Base-by-base conservation (phyloP, 1,140 invertebrate species). In the Drosophila parabipectinata region DNA sequence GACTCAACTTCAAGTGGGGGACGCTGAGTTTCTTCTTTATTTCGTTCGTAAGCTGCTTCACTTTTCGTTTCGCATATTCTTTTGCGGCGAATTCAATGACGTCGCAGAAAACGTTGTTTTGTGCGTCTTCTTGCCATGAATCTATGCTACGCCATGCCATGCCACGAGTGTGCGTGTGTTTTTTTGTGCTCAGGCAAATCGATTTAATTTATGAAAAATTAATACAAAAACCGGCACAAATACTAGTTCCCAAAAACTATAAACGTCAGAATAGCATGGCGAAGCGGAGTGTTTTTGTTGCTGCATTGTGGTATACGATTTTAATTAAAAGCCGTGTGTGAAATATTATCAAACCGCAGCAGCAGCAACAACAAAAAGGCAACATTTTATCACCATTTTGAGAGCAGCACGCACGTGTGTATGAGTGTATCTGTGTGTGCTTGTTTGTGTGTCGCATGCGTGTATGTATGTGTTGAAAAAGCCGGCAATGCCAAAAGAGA, bases 21-120 rank as follows among this genome's bases (percentile, higher is more conserved):
- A 66, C 60, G 66, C 72, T 58, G 57, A 24, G n/a, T 52, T 6
- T 26, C 47, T 37, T 59, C 24, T 72, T 52, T 52, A 52, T 39
- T 53, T 68, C 54, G 60, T 45, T 39, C 28, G 47, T 78, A 47
- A 21, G 44, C 18, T 44, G 41, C 41, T 82, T 63, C 41, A 59
- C 68, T 48, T 56, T 72, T 47, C 44, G 44, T 21, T 47, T 71
- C 51, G 61, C 56, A 77, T 34, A 64, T 58, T 68, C 58, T 58
- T 60, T 55, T 77, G 79, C 83, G 83, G 83, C 83, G 83, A 88
- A 88, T 88, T 87, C 67, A 87, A 83, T 87, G 83, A 87, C 83
- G 83, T 88, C 83, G 83, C 75, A 88, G 72, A 88, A 69, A 76
- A 51, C 67, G 67, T 72, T 76, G 69, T 82, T 72, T 24, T 85